Evolutionary conservation across 2,888 invertebrate species (phyloP).

Genomic region (Baccha elongata): DNA sequence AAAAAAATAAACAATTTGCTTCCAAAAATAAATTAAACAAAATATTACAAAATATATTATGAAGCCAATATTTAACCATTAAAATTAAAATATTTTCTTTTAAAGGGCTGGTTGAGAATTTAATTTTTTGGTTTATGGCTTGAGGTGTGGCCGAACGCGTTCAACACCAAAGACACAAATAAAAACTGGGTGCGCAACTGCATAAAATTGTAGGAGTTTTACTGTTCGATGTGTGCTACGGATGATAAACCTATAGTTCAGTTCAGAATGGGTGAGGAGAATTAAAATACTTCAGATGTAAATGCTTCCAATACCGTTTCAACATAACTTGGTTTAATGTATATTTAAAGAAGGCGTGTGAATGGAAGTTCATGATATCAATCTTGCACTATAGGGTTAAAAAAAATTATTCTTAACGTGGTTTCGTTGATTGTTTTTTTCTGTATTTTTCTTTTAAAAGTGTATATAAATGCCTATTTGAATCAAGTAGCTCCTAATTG

Average conservation of each 20-base stretch:
- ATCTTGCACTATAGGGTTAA: too few species aligned
- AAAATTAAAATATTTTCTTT: background rate
- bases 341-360: slow-evolving; percentile 62
- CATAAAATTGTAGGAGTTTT: slow-evolving; percentile 40
- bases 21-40: too few species aligned
- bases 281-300: slow-evolving; percentile 1
- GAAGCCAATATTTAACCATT: background rate
- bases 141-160: slow-evolving; percentile 50
- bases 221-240: slow-evolving; percentile 27
- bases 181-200: slow-evolving; percentile 60
- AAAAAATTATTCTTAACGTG: too few species aligned
- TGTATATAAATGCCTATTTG: too few species aligned
- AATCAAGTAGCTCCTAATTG: too few species aligned
- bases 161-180: slow-evolving; percentile 38
- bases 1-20: too few species aligned
- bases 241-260: too few species aligned
- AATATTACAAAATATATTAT: too few species aligned
- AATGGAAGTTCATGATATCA: slow-evolving; percentile 33
- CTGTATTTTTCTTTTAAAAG: too few species aligned
- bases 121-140: slow-evolving; percentile 61
- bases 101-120: slow-evolving; percentile 61
- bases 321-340: slow-evolving; percentile 56
- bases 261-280: too few species aligned
- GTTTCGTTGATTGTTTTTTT: too few species aligned
- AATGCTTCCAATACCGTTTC: slow-evolving; percentile 34